Conservation (phyloP, 2,888 invertebrate genomes). For the Spodoptera exigua region DNA sequence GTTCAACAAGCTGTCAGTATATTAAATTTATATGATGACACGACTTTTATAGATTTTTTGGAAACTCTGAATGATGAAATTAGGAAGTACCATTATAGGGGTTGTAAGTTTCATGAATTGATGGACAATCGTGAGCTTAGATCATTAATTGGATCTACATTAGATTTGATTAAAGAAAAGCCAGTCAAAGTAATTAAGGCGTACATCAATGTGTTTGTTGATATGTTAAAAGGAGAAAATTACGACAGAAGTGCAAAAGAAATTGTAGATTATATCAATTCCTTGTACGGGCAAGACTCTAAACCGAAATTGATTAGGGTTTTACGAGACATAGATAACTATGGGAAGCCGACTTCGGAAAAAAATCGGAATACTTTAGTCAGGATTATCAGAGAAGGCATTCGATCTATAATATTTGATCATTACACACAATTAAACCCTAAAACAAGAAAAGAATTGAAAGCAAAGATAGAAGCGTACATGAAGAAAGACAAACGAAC, state of each 20-base stretch:
- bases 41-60: constrained; percentile 64
- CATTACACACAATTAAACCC: constrained; percentile 63
- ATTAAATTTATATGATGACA: constrained; percentile 62
- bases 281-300: constrained; percentile 61
- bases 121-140: constrained; percentile 55
- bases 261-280: constrained; percentile 65
- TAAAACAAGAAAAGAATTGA: constrained; percentile 58
- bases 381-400: constrained; percentile 55
- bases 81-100: constrained; percentile 63
- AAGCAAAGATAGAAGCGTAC: constrained; percentile 39
- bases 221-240: constrained; percentile 42
- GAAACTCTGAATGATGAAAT: constrained; percentile 63
- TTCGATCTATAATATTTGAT: constrained; percentile 67
- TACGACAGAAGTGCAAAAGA: constrained; percentile 34
- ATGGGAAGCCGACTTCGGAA: constrained; percentile 50
- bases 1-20: constrained; percentile 55
- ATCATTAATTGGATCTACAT: constrained; percentile 52
- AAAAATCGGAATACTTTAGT: constrained; percentile 54
- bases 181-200: constrained; percentile 52
- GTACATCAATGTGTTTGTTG: constrained; percentile 45
- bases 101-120: constrained; percentile 65
- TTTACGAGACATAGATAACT: constrained; percentile 60
- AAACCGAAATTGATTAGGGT: constrained; percentile 54
- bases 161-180: constrained; percentile 53
- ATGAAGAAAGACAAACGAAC: constrained; percentile 2